These are phyloP conservation scores for Catharus minimus DNA, from an alignment of 2,113 vertebrate species.

Conservation along the genomic window DNA sequence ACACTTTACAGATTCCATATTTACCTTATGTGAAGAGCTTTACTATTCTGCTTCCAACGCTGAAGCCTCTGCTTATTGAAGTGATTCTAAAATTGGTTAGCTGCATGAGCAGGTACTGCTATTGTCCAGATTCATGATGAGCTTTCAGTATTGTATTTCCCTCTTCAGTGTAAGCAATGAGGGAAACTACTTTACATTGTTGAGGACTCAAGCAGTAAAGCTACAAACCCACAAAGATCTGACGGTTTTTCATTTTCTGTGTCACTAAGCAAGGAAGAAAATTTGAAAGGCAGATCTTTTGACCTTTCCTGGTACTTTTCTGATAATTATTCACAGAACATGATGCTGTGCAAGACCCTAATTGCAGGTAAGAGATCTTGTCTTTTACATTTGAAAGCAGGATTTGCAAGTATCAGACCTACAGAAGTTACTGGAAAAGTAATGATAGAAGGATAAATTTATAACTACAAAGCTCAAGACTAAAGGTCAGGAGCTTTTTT, in stretches of 20 bases:
- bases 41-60: background rate
- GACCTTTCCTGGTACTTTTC: background rate
- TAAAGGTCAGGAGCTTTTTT: background rate
- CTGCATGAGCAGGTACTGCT: background rate
- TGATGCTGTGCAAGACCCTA: background rate
- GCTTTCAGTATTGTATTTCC: background rate
- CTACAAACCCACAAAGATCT: background rate
- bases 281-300: constrained; percentile 15
- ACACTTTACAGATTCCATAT: background rate
- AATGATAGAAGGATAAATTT: background rate
- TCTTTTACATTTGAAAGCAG: background rate
- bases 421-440: background rate
- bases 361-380: background rate
- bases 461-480: background rate
- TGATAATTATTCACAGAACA: background rate
- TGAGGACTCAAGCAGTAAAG: background rate
- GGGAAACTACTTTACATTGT: background rate
- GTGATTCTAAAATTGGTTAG: background rate
- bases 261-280: background rate
- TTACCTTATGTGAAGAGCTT: background rate
- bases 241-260: background rate
- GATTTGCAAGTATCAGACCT: background rate
- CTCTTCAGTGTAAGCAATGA: background rate
- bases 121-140: background rate
- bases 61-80: background rate